Conservation (phyloP, 1,140 invertebrate species). For the Drosophila insularis region DNA sequence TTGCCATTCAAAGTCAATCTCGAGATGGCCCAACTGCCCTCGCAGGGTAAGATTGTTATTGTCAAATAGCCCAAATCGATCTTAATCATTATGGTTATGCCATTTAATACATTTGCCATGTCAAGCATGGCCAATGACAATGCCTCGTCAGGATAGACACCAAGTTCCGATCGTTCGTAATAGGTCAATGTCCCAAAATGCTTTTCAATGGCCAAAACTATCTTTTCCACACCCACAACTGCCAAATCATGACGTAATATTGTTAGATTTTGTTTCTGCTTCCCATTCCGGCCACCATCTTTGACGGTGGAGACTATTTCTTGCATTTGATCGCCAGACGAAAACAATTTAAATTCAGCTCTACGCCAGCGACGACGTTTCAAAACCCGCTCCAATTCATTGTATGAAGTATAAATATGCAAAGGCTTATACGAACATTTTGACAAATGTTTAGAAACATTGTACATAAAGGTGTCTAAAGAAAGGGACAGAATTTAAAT, state of each 20-base stretch:
- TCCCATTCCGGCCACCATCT: no score
- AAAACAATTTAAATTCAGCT: not conserved
- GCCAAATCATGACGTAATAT: constrained; percentile 9
- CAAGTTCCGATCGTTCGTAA: not conserved
- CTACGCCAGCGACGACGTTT: constrained; percentile 19
- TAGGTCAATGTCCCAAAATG: rapidly evolving
- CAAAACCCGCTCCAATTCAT: constrained; percentile 8
- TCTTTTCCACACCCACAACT: constrained; percentile 7
- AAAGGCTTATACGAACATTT: constrained; percentile 29
- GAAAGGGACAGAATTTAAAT: no score
- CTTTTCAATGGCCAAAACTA: constrained; percentile 22
- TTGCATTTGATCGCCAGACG: not conserved
- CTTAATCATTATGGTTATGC: constrained; percentile 17
- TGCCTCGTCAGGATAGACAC: not conserved
- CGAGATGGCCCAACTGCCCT: constrained; percentile 39
- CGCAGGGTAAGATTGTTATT: not conserved
- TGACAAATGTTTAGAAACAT: constrained; percentile 2
- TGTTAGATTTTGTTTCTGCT: not conserved
- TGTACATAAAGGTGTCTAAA: constrained; percentile 42
- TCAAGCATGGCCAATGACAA: constrained; percentile 9
- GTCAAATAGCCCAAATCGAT: not conserved
- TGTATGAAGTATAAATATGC: constrained; percentile 50
- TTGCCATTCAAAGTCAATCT: not conserved
- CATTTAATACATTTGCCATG: not conserved
- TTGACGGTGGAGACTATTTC: not conserved